phyloP scores from a whole-genome alignment of 2,888 invertebrate species.

The Drosophila algonquin region DNA sequence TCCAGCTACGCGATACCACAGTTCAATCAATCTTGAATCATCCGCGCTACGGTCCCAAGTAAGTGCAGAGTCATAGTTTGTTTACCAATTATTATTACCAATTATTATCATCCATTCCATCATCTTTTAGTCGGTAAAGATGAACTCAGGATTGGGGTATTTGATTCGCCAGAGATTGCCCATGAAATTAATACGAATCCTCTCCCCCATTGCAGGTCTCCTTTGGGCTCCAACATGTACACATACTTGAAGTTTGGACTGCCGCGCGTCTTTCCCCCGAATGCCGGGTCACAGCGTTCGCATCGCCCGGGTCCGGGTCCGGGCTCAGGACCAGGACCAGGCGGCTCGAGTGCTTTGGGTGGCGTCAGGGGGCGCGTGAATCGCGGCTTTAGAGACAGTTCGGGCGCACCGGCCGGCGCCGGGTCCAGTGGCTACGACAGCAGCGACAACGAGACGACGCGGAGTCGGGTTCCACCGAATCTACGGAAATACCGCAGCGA shows the following conservation, averaged over 20 bases:
- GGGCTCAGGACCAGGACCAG: conserved; percentile 54
- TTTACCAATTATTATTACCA: background rate
- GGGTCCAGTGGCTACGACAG: conserved; percentile 97
- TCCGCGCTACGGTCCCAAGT: conserved; percentile 95
- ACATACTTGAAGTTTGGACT: conserved; percentile 97
- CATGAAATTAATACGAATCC: background rate
- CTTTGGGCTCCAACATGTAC: conserved; percentile 95
- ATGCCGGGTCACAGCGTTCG: conserved; percentile 89
- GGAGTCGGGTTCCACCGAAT: conserved; percentile 83
- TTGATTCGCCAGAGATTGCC: background rate
- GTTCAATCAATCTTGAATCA: conserved; percentile 93
- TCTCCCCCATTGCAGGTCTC: conserved; percentile 86
- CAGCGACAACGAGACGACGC: conserved; percentile 91
- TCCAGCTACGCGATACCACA: conserved; percentile 95
- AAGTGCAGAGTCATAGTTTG: conserved; percentile 82
- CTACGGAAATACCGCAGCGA: conserved; percentile 92
- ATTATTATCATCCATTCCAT: conserved; percentile 2
- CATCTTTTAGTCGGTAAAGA: background rate
- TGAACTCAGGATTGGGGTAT: background rate
- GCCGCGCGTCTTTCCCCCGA: conserved; percentile 95
- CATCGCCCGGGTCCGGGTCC: conserved; percentile 84
- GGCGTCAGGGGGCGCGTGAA: conserved; percentile 85
- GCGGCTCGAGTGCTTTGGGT: conserved; percentile 70
- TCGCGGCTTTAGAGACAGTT: conserved; percentile 86
- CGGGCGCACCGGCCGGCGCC: conserved; percentile 78